These are phyloP conservation scores for Pedetes capensis DNA, from an alignment of 2,113 vertebrate genomes.

Conservation along the genomic window DNA sequence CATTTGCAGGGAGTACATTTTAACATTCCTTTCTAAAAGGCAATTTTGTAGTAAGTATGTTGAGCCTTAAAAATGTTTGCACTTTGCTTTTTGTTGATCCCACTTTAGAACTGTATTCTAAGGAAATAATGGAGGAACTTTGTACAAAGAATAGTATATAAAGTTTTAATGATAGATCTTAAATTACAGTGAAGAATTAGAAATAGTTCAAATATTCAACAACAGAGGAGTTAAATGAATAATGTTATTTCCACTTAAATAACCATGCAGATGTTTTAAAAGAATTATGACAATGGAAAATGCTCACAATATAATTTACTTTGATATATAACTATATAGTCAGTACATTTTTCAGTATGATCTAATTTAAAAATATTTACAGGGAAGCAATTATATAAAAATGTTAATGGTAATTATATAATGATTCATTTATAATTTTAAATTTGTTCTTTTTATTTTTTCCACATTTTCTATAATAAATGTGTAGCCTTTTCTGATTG, in stretches of 20 bases:
- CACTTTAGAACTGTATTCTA: neutral
- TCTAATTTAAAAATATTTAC: neutral
- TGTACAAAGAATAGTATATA: neutral
- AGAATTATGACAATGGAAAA: neutral
- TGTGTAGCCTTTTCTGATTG: neutral
- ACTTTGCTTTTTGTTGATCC: neutral
- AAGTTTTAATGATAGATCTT: slow-evolving; percentile 16
- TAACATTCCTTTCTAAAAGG: neutral
- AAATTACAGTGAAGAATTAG: neutral
- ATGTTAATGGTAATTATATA: neutral
- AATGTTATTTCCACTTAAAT: neutral
- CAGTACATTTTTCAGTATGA: neutral
- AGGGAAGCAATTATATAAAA: neutral
- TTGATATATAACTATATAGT: neutral
- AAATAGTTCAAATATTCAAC: slow-evolving; percentile 28
- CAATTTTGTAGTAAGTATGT: neutral
- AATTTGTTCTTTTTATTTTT: slow-evolving; percentile 1
- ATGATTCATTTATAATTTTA: neutral
- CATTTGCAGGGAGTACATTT: neutral
- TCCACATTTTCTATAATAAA: neutral
- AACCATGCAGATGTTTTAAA: slow-evolving; percentile 17
- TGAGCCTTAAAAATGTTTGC: neutral
- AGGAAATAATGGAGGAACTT: neutral
- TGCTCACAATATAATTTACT: neutral
- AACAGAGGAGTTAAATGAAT: neutral